phyloP scores from a whole-genome alignment of 2,113 vertebrate species.

The Coptodon bakossiorum region DNA sequence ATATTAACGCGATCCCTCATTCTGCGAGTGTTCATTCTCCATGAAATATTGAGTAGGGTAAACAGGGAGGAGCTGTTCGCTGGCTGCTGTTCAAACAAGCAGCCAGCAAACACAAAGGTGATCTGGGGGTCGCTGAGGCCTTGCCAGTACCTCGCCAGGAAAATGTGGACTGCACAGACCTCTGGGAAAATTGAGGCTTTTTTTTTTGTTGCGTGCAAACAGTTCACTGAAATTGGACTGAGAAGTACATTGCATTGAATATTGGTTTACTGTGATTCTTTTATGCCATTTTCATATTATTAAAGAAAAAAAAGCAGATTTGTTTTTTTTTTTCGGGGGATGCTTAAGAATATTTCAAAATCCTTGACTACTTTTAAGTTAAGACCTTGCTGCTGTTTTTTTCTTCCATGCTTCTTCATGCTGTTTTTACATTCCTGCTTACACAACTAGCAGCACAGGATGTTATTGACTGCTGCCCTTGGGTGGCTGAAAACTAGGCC shows the following conservation, averaged over 20 bases:
- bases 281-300: not conserved
- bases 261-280: not conserved
- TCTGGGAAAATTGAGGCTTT: slow-evolving; percentile 27
- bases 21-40: slow-evolving; percentile 71
- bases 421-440: slow-evolving; percentile 13
- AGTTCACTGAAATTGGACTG: slow-evolving; percentile 3
- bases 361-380: not conserved
- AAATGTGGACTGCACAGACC: slow-evolving; percentile 5
- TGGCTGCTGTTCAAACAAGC: slow-evolving; percentile 56
- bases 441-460: slow-evolving; percentile 33
- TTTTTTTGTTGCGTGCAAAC: not conserved
- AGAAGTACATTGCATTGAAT: not conserved
- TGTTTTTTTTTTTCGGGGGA: accelerated
- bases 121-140: slow-evolving; percentile 52
- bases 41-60: slow-evolving; percentile 72
- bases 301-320: not conserved
- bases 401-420: not conserved
- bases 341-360: not conserved
- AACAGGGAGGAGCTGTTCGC: slow-evolving; percentile 57
- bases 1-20: slow-evolving; percentile 86
- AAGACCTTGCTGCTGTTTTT: not conserved
- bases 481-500: slow-evolving; percentile 62
- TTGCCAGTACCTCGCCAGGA: slow-evolving; percentile 5
- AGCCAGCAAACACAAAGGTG: slow-evolving; percentile 59
- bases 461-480: slow-evolving; percentile 65